These are phyloP conservation scores for Melitaea athalia DNA, from an alignment of 2,888 invertebrate genomes.

Conservation along the genomic window DNA sequence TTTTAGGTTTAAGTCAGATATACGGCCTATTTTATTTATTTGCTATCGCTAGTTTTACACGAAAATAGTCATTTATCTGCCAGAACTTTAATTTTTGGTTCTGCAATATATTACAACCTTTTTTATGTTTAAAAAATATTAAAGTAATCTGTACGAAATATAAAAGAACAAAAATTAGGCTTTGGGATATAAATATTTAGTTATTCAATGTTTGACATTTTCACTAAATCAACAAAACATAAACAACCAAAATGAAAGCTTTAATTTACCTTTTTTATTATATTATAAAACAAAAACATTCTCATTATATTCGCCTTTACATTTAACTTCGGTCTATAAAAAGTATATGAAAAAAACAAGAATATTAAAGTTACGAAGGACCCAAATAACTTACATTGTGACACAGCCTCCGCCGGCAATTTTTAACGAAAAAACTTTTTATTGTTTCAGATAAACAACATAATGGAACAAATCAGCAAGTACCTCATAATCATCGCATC, in stretches of 20 bases:
- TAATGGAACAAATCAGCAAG: slow-evolving; percentile 67
- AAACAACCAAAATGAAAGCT: not conserved
- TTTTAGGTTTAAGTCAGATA: not conserved
- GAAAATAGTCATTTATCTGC: not conserved
- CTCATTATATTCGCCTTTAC: not conserved
- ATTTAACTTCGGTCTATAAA: slow-evolving; percentile 1
- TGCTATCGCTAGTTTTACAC: not conserved
- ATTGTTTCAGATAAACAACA: slow-evolving; percentile 57
- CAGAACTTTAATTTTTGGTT: too few relatives aligned
- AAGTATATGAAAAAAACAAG: not conserved
- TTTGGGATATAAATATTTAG: too few relatives aligned
- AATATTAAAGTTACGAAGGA: slow-evolving; percentile 1
- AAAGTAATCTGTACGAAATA: too few relatives aligned
- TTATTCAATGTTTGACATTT: too few relatives aligned
- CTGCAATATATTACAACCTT: too few relatives aligned
- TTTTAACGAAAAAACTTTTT: slow-evolving; percentile 30
- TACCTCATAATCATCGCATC: slow-evolving; percentile 70
- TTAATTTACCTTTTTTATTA: not conserved
- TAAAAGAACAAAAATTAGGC: too few relatives aligned
- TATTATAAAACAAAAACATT: not conserved
- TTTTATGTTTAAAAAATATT: too few relatives aligned
- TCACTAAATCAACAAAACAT: not conserved
- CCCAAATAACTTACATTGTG: slow-evolving; percentile 9
- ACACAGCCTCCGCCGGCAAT: slow-evolving; percentile 10
- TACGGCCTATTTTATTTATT: not conserved